Conservation (phyloP, 2,113 vertebrate genomes). For the Calyptomena viridis region DNA sequence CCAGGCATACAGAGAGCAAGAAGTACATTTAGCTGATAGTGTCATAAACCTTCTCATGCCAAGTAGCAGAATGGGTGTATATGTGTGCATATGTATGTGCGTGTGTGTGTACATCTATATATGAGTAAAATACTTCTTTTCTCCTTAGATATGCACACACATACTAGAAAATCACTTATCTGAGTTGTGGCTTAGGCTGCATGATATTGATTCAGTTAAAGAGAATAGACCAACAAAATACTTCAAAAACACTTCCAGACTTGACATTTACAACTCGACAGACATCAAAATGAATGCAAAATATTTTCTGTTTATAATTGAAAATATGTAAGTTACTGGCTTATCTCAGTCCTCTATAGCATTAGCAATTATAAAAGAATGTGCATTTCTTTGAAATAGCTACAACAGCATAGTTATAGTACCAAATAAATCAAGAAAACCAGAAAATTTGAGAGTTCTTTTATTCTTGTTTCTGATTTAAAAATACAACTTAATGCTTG, state of each 20-base stretch:
- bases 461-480: not conserved
- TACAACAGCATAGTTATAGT: not conserved
- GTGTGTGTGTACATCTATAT: not conserved
- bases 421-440: not conserved
- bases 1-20: not conserved
- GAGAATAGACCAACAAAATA: not conserved
- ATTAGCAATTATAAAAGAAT: not conserved
- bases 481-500: not conserved
- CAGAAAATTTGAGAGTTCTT: not conserved
- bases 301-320: not conserved
- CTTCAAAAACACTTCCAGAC: not conserved
- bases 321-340: not conserved
- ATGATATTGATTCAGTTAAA: not conserved
- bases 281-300: slow-evolving; percentile 10
- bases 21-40: not conserved
- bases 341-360: not conserved
- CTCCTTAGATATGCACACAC: not conserved
- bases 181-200: not conserved
- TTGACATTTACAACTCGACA: not conserved
- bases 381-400: slow-evolving; percentile 39
- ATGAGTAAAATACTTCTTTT: not conserved
- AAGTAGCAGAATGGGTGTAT: not conserved
- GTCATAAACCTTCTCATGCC: not conserved
- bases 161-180: not conserved
- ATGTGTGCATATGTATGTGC: not conserved